phyloP scores from a whole-genome alignment of 2,888 invertebrate genomes.

The Meandrusa payeni region DNA sequence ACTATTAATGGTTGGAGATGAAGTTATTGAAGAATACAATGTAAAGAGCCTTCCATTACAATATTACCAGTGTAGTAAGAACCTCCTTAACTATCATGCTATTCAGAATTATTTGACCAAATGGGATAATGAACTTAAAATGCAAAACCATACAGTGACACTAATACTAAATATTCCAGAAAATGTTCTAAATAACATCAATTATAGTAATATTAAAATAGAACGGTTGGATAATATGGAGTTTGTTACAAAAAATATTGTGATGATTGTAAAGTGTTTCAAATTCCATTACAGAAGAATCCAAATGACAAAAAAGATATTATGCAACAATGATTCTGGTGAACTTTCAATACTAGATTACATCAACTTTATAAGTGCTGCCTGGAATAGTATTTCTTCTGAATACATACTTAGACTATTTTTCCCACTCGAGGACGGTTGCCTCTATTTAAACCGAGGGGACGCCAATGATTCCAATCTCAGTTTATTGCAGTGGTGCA shows the following conservation, averaged over 20 bases:
- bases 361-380: conserved; percentile 40
- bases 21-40: conserved; percentile 31
- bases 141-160: conserved; percentile 31
- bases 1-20: conserved; percentile 37
- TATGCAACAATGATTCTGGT: conserved; percentile 31
- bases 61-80: conserved; percentile 36
- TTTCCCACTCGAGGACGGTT: conserved; percentile 35
- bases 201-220: conserved; percentile 38
- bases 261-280: conserved; percentile 40
- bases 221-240: conserved; percentile 30
- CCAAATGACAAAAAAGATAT: conserved; percentile 38
- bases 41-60: conserved; percentile 37
- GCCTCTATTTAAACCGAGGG: conserved; percentile 29
- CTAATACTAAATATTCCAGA: conserved; percentile 35
- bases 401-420: conserved; percentile 36
- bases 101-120: conserved; percentile 36
- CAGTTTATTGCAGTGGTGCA: conserved; percentile 41
- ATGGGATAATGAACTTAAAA: conserved; percentile 38
- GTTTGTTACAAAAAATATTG: conserved; percentile 34
- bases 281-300: conserved; percentile 45
- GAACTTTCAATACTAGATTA: conserved; percentile 33
- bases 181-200: conserved; percentile 27
- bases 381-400: conserved; percentile 41
- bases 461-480: conserved; percentile 34
- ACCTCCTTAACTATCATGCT: conserved; percentile 34